Evolutionary conservation across 2,113 vertebrate species (phyloP), one percentile per base, ranked within the genome.

Genomic region (Leucoraja erinaceus): DNA sequence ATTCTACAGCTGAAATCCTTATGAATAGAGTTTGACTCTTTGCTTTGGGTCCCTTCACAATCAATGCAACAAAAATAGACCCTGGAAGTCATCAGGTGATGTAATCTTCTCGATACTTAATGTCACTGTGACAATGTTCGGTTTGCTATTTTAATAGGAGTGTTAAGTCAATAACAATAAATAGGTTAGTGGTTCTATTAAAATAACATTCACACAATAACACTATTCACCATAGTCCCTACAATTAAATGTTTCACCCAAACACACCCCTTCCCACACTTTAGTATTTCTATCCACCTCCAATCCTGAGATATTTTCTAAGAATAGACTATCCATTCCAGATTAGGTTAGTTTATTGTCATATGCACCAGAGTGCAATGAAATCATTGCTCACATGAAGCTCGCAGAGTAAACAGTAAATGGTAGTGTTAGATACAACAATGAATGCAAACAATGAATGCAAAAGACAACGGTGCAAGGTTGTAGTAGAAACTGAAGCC

Each of bases 151-250:
- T 88, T 88, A 88, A 88, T 88, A 28, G 31, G 12, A 6, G n/a
- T 66, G 22, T 63, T 63, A 88, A 88, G 31, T n/a, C 83, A 63
- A 16, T 63, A 63, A 31, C n/a, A 88, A 88, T 63, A 61, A 25
- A 16, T 6, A 4, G 59, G 59, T 88, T 88, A 31, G 59, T 31
- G 16, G 5, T 61, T 63, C 59, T 31, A 31, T 88, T 88, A 88
- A 31, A 88, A 61, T 83, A 83, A 61, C 81, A 59, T 84, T 84
- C 54, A 59, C 59, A 63, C 54, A 86, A 54, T 84, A 84, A 16
- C 59, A 88, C 56, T 28, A 63, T 14, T 88, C 11, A 84, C 11
- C 14, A 88, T 16, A 63, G 83, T 63, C 31, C 31, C 59, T 12
- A 63, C 10, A 18, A 14, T 63, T 61, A 63, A 88, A 31, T 31